Evolutionary conservation across 1,140 invertebrate species (phyloP).

Genomic region (Himalopsyche phryganea): DNA sequence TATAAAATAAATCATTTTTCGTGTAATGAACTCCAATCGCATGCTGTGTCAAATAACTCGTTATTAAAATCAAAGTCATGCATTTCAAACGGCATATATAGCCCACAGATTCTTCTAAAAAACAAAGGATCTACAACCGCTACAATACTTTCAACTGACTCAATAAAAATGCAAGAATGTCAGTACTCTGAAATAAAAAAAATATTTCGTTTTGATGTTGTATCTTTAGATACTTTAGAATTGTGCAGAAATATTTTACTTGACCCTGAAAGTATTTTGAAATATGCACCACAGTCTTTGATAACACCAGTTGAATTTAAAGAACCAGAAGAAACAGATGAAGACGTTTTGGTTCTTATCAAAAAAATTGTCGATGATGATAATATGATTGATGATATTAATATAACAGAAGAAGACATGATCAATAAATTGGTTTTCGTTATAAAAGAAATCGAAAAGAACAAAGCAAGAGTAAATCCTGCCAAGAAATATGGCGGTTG

Average conservation of each 20-base stretch:
- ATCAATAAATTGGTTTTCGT: constrained; percentile 42
- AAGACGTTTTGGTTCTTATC: background rate
- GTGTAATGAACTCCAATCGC: too few species aligned
- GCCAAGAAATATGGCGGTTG: constrained; percentile 47
- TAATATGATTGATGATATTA: constrained; percentile 28
- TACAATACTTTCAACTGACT: too few species aligned
- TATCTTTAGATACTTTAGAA: background rate
- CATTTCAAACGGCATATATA: too few species aligned
- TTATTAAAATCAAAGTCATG: too few species aligned
- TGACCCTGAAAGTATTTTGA: constrained; percentile 1
- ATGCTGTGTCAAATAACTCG: too few species aligned
- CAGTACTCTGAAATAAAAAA: background rate
- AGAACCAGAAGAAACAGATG: background rate
- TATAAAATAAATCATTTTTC: too few species aligned
- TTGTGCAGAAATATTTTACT: constrained; percentile 1
- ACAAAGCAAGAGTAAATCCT: constrained; percentile 34
- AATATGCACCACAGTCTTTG: constrained; percentile 3
- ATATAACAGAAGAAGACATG: constrained; percentile 40
- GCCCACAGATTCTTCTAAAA: too few species aligned
- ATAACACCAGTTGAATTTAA: background rate
- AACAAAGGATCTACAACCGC: too few species aligned
- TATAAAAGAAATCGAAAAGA: constrained; percentile 43
- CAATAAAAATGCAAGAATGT: background rate
- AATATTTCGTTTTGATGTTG: background rate
- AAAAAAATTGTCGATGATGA: background rate